Conservation (phyloP, 2,113 vertebrate genomes). For the Anseranas semipalmata region DNA sequence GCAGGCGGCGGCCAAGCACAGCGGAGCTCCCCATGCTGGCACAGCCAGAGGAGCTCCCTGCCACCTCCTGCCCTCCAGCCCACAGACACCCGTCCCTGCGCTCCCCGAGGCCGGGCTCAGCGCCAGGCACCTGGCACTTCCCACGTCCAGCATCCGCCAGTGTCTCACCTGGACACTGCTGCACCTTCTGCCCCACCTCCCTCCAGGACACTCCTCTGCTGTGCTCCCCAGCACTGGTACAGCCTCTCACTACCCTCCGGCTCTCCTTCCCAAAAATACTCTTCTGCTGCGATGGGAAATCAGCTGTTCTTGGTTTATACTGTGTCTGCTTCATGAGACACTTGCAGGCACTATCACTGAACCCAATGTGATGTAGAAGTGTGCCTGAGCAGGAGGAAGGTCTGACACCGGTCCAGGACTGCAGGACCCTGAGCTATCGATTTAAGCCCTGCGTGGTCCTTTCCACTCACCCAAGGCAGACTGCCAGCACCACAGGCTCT, state of each 20-base stretch:
- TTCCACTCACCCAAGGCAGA: background rate
- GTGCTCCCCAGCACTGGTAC: rapidly evolving
- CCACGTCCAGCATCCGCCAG: rapidly evolving
- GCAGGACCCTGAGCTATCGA: background rate
- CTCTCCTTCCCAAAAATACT: background rate
- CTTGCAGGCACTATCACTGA: background rate
- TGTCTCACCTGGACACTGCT: background rate
- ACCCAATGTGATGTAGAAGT: background rate
- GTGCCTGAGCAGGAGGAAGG: background rate
- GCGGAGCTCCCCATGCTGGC: background rate
- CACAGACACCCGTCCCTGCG: rapidly evolving
- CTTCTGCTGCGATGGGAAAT: background rate
- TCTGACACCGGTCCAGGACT: background rate
- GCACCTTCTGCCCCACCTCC: background rate
- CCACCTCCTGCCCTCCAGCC: background rate
- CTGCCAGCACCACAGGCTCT: background rate
- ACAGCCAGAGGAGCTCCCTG: background rate
- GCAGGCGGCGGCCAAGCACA: background rate
- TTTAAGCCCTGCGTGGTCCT: background rate
- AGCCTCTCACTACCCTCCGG: background rate
- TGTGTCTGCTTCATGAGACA: background rate
- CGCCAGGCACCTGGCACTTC: conserved; percentile 5
- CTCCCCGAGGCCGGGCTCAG: background rate
- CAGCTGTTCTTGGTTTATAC: background rate
- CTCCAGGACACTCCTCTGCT: background rate